Evolutionary conservation across 2,888 invertebrate species (phyloP).

Genomic region (Plusia festucae): DNA sequence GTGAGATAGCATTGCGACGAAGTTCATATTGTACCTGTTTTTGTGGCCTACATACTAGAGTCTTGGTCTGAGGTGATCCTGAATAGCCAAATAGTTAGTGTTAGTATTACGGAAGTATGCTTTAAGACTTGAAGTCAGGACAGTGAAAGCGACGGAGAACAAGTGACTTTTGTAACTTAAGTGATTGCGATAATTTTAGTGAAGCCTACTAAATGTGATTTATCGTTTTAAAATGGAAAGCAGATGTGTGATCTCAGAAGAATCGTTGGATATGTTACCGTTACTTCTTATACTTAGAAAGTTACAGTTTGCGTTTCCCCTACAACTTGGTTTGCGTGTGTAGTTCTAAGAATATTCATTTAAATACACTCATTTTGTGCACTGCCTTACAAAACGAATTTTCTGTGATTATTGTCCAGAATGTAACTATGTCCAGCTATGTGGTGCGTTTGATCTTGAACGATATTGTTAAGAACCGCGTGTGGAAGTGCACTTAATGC

Average conservation of each 20-base stretch:
- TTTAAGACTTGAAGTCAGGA: slow-evolving; percentile 59
- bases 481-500: slow-evolving; percentile 71
- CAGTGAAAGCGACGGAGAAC: slow-evolving; percentile 46
- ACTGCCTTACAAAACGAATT: slow-evolving; percentile 71
- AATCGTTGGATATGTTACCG: slow-evolving; percentile 69
- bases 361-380: slow-evolving; percentile 72
- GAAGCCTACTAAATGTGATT: slow-evolving; percentile 82
- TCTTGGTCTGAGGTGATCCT: slow-evolving; percentile 65
- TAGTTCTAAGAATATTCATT: slow-evolving; percentile 64
- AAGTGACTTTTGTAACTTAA: slow-evolving; percentile 65
- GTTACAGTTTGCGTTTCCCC: slow-evolving; percentile 62
- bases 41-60: slow-evolving; percentile 74
- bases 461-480: slow-evolving; percentile 54
- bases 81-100: slow-evolving; percentile 73
- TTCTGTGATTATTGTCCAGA: slow-evolving; percentile 64
- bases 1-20: slow-evolving; percentile 62
- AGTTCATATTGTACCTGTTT: slow-evolving; percentile 65
- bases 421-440: slow-evolving; percentile 54
- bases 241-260: slow-evolving; percentile 82
- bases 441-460: slow-evolving; percentile 52
- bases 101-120: slow-evolving; percentile 65
- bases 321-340: slow-evolving; percentile 62
- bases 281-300: slow-evolving; percentile 60
- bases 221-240: slow-evolving; percentile 71
- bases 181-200: slow-evolving; percentile 68